Evolutionary conservation across 2,888 invertebrate species (phyloP).

Genomic region (Drosophila nr. fundita): DNA sequence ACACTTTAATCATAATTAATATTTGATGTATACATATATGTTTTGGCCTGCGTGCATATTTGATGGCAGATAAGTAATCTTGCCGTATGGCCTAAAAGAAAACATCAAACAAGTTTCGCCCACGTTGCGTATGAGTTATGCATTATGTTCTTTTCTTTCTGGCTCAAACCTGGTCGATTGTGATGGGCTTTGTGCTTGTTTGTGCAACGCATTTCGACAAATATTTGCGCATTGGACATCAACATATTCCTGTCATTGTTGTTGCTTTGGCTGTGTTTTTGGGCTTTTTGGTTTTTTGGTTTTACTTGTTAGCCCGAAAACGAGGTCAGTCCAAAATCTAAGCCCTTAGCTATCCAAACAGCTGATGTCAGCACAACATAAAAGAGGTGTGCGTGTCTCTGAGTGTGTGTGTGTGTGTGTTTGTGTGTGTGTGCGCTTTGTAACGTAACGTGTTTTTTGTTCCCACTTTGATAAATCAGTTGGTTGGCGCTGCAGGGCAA

Average conservation of each 20-base stretch:
- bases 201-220: constrained; percentile 70
- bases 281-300: constrained; percentile 36
- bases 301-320: constrained; percentile 51
- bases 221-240: constrained; percentile 74
- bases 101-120: constrained; percentile 52
- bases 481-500: constrained; percentile 31
- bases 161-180: constrained; percentile 13
- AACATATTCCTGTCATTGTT: constrained; percentile 59
- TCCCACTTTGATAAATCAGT: constrained; percentile 52
- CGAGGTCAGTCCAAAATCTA: constrained; percentile 71
- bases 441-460: constrained; percentile 50
- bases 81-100: constrained; percentile 42
- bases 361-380: constrained; percentile 71
- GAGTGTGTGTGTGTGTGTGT: neutral
- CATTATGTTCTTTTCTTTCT: constrained; percentile 47
- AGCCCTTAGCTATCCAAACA: constrained; percentile 71
- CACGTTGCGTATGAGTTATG: constrained; percentile 61
- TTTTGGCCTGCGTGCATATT: constrained; percentile 43
- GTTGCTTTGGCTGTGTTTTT: constrained; percentile 27
- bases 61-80: constrained; percentile 46
- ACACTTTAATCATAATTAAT: constrained; percentile 27
- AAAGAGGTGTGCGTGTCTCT: neutral
- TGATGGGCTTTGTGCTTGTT: constrained; percentile 49
- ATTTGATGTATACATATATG: constrained; percentile 12
- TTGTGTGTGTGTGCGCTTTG: constrained; percentile 13